phyloP scores from a whole-genome alignment of 2,113 vertebrate species.

The Eublepharis macularius region DNA sequence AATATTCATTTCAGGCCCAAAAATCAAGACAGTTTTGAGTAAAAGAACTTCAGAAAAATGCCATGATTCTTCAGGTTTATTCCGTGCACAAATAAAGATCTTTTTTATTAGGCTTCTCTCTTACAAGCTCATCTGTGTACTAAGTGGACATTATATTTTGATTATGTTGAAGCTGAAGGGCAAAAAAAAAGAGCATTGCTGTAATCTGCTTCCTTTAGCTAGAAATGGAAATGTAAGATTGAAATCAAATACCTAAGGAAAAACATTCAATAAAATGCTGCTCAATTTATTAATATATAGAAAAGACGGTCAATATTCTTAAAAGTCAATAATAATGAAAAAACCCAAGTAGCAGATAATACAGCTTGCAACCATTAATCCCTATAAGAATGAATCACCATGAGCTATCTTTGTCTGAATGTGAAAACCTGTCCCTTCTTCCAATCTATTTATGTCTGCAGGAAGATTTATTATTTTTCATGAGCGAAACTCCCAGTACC shows the following conservation, averaged over 20 bases:
- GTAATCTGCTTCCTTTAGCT: conserved; percentile 29
- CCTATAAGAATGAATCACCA: conserved; percentile 25
- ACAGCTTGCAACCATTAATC: conserved; percentile 4
- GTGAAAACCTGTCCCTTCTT: neutral
- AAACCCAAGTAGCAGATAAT: conserved; percentile 16
- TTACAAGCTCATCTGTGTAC: conserved; percentile 14
- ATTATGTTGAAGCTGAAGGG: conserved; percentile 41
- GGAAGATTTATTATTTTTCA: neutral
- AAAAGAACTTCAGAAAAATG: neutral
- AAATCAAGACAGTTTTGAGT: neutral
- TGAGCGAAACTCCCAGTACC: neutral
- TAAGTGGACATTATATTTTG: conserved; percentile 29
- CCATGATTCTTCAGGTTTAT: conserved; percentile 19
- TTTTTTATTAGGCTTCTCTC: conserved; percentile 21
- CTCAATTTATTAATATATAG: conserved; percentile 44
- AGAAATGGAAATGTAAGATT: conserved; percentile 38
- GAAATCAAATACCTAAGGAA: conserved; percentile 24
- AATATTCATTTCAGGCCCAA: no score
- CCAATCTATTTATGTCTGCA: neutral
- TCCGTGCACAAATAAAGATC: conserved; percentile 28
- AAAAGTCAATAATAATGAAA: conserved; percentile 42
- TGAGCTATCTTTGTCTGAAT: neutral
- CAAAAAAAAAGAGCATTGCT: conserved; percentile 36
- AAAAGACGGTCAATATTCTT: conserved; percentile 38
- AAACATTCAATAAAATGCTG: conserved; percentile 42